phyloP scores from a whole-genome alignment of 2,113 vertebrate genomes.

The Nicator chloris region DNA sequence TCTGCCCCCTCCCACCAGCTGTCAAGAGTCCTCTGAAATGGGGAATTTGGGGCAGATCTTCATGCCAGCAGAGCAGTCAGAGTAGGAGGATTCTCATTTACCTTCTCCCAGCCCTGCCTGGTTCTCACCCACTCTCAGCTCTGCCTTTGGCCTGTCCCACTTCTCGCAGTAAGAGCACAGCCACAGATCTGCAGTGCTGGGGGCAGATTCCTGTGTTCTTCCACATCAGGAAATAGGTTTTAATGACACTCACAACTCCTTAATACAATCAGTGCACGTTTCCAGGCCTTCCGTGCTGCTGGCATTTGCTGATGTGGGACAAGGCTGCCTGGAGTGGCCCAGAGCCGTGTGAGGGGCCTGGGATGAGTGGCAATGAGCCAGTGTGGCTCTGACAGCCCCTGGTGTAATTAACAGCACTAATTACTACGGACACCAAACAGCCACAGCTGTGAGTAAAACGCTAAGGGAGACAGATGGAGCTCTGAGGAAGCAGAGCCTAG shows the following conservation, averaged over 20 bases:
- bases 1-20: neutral
- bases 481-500: neutral
- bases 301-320: neutral
- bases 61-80: neutral
- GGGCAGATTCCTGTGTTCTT: neutral
- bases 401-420: neutral
- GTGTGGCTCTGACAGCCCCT: neutral
- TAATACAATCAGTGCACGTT: accelerated
- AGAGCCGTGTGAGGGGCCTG: accelerated
- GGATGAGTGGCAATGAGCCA: neutral
- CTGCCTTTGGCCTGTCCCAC: neutral
- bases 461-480: accelerated
- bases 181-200: neutral
- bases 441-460: neutral
- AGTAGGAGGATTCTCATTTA: neutral
- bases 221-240: neutral
- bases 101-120: neutral
- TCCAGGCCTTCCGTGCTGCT: neutral
- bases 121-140: neutral
- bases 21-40: neutral
- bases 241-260: neutral
- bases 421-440: neutral
- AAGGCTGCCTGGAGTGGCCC: neutral
- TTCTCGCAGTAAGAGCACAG: neutral
- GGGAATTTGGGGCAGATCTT: neutral